A percentile compares a stretch with the other conserved stretches of the same genome.
Conservation (phyloP, 2,888 invertebrate genomes). For the Helleia helle region DNA sequence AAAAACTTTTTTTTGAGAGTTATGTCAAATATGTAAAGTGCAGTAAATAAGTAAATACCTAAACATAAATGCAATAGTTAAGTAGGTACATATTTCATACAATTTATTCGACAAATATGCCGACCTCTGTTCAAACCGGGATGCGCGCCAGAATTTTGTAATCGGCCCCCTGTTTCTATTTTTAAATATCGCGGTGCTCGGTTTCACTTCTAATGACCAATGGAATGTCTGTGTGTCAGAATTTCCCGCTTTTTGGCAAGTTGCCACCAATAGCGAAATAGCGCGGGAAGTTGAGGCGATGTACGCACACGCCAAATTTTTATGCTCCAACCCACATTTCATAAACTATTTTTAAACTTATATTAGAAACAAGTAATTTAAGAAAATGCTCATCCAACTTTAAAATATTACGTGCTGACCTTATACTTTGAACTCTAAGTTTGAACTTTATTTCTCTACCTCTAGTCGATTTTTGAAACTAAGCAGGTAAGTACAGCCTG, state of each 20-base stretch:
- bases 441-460: too few species aligned
- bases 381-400: too few species aligned
- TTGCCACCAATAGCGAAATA: slow-evolving; percentile 57
- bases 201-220: slow-evolving; percentile 56
- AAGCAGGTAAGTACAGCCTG: too few species aligned
- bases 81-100: too few species aligned
- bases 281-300: slow-evolving; percentile 46
- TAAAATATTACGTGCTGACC: too few species aligned
- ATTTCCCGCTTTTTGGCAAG: slow-evolving; percentile 63
- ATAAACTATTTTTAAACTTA: background rate
- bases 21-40: too few species aligned
- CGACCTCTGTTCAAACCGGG: slow-evolving; percentile 19
- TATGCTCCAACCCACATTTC: slow-evolving; percentile 8
- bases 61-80: too few species aligned
- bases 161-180: slow-evolving; percentile 52
- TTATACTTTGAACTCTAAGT: too few species aligned
- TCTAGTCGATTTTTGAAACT: too few species aligned
- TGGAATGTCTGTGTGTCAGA: slow-evolving; percentile 40
- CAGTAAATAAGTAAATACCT: too few species aligned
- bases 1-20: too few species aligned
- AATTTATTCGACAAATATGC: slow-evolving; percentile 9
- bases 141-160: slow-evolving; percentile 34
- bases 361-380: background rate
- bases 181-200: slow-evolving; percentile 72
- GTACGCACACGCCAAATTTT: slow-evolving; percentile 33